Conservation (phyloP, 2,888 invertebrate species). For the Pandemis cinnamomeana region DNA sequence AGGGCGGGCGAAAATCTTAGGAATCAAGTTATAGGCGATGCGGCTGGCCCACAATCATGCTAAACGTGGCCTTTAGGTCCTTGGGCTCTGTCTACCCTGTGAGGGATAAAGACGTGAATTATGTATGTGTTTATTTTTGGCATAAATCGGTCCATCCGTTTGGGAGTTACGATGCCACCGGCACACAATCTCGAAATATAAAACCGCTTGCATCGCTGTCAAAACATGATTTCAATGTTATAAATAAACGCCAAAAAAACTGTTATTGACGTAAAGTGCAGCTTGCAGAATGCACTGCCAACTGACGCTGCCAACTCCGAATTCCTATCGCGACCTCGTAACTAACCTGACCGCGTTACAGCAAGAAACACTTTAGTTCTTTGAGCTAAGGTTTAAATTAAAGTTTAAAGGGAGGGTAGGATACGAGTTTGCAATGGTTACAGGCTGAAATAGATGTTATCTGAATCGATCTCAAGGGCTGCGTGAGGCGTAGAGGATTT, state of each 20-base stretch:
- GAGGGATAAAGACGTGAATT: too few species aligned
- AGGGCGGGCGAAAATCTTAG: too few species aligned
- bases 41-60: too few species aligned
- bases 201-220: too few species aligned
- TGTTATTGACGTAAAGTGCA: conserved; percentile 24
- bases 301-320: conserved; percentile 12
- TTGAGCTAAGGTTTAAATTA: neutral
- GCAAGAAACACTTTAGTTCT: neutral
- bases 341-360: neutral
- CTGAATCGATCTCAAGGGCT: conserved; percentile 17
- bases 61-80: too few species aligned
- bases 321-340: neutral
- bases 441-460: conserved; percentile 10
- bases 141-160: too few species aligned
- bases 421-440: neutral
- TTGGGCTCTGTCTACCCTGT: too few species aligned
- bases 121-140: too few species aligned
- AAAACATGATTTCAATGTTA: conserved; percentile 3
- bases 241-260: conserved; percentile 19
- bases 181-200: too few species aligned
- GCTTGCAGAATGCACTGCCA: conserved; percentile 18
- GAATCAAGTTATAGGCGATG: too few species aligned
- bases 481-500: neutral
- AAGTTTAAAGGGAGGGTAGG: neutral
- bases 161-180: too few species aligned